Evolutionary conservation across 2,113 vertebrate genomes (phyloP), one percentile per base, ranked within the genome.

Genomic region (Penelope pileata): DNA sequence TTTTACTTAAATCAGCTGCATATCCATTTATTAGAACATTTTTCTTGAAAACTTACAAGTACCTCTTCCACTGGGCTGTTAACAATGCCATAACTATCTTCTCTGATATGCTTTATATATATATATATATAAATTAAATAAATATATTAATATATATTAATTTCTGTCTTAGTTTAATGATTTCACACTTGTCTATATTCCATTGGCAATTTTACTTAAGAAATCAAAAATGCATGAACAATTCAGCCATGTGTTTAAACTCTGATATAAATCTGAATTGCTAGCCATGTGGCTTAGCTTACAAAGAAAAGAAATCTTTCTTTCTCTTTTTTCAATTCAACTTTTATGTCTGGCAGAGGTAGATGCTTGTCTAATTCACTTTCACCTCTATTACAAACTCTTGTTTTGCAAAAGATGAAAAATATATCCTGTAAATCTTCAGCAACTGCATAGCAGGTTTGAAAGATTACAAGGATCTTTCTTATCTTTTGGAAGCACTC

Each of bases 281-380:
- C 30, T 72, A 92, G 13, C 54, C 80, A 85, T 91, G 79, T 97
- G 82, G 58, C 36, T 64, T 23, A 73, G 40, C 12, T 95, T 80
- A 86, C 13, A 82, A 10, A 26, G 36, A 36, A 32, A 43, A 15
- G 10, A 68, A 62, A 54, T 59, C 90, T 45, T 58, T 43, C 86
- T 83, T 70, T 63, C 3, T 66, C 6, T 88, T 88, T 69, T 93
- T 91, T 59, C 23, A 96, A 82, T 96, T 92, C 80, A 83, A 13
- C 34, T 54, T 12, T 4, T 48, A 34, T 66, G n/a, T 51, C 66
- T 91, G 51, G 77, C 12, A 19, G 34, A 90, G 7, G 43, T 92
- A 92, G 43, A 27, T 93, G 19, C 80, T 91, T 32, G 47, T 89
- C 64, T 62, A 58, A 92, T 83, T 74, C 80, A 93, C 64, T 92